Conservation (phyloP, 2,888 invertebrate species). For the Sphaerophoria rueppellii region DNA sequence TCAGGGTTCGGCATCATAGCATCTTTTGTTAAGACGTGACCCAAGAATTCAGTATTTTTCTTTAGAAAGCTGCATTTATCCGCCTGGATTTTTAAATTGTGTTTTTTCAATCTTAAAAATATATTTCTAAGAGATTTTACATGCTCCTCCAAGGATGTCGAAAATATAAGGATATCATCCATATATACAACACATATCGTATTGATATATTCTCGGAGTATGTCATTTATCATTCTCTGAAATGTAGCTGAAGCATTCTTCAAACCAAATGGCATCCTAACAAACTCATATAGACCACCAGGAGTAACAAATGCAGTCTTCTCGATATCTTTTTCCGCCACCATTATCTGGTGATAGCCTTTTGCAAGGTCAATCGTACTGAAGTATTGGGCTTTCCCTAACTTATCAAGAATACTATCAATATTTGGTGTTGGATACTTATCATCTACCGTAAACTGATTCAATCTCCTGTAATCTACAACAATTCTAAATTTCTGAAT, state of each 20-base stretch:
- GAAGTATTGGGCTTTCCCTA: conserved; percentile 61
- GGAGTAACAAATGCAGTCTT: not conserved
- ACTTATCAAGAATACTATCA: conserved; percentile 35
- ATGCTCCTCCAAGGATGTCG: conserved; percentile 13
- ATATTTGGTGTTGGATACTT: conserved; percentile 43
- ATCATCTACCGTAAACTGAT: conserved; percentile 46
- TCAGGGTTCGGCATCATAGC: conserved; percentile 51
- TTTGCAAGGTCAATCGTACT: conserved; percentile 63
- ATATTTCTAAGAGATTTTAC: conserved; percentile 37
- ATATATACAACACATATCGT: not conserved
- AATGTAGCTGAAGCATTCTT: conserved; percentile 27
- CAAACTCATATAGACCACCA: conserved; percentile 9
- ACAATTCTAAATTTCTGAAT: conserved; percentile 46
- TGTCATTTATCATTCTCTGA: conserved; percentile 5
- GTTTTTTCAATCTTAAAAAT: conserved; percentile 32
- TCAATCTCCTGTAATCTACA: conserved; percentile 65
- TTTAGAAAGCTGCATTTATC: conserved; percentile 51
- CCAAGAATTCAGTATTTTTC: conserved; percentile 40
- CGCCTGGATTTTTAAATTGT: conserved; percentile 58
- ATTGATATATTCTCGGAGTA: not conserved
- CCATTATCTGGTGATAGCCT: conserved; percentile 46
- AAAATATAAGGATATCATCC: conserved; percentile 2
- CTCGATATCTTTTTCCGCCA: conserved; percentile 24
- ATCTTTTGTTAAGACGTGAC: conserved; percentile 43
- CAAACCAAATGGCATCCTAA: conserved; percentile 24